A percentile compares a stretch with the other conserved stretches of the same genome.
Evolutionary conservation across 2,113 vertebrate species (phyloP).

Genomic region (Rana temporaria): DNA sequence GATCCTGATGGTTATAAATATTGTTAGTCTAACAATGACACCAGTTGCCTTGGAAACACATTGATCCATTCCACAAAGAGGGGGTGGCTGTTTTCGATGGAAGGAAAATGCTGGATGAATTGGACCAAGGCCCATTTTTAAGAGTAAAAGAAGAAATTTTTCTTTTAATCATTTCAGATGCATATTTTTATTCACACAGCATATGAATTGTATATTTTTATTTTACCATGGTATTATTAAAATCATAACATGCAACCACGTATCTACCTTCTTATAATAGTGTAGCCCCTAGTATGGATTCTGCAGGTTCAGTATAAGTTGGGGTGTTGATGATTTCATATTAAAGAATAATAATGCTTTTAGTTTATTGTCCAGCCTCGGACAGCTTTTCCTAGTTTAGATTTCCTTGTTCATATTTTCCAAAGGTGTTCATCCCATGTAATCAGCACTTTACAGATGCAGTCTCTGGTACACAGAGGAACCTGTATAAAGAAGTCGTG

Average conservation of each 20-base stretch:
- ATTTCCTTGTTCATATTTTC: not conserved
- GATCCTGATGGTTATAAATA: conserved; percentile 59
- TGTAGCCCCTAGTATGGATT: conserved; percentile 33
- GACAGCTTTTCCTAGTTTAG: not conserved
- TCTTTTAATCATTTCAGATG: conserved; percentile 71
- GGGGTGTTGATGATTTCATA: not conserved
- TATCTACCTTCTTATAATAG: conserved; percentile 55
- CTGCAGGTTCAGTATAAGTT: conserved; percentile 68
- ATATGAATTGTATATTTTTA: conserved; percentile 70
- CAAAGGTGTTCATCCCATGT: not conserved
- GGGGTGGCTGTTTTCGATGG: not conserved
- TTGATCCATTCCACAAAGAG: conserved; percentile 9
- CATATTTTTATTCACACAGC: conserved; percentile 74
- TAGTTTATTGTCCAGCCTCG: not conserved
- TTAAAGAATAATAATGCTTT: not conserved
- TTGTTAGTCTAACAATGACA: conserved; percentile 64
- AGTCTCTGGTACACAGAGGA: not conserved
- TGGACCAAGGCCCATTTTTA: conserved; percentile 29
- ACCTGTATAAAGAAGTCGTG: not conserved
- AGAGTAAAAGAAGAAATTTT: conserved; percentile 66
- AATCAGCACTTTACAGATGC: conserved; percentile 38
- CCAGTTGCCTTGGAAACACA: conserved; percentile 60
- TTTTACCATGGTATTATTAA: conserved; percentile 70
- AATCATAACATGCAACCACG: conserved; percentile 69
- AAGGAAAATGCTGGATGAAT: not conserved